A percentile compares a stretch with the other conserved stretches of the same genome.
Evolutionary conservation across 2,888 invertebrate genomes (phyloP).

Genomic region (Phortica okadai): DNA sequence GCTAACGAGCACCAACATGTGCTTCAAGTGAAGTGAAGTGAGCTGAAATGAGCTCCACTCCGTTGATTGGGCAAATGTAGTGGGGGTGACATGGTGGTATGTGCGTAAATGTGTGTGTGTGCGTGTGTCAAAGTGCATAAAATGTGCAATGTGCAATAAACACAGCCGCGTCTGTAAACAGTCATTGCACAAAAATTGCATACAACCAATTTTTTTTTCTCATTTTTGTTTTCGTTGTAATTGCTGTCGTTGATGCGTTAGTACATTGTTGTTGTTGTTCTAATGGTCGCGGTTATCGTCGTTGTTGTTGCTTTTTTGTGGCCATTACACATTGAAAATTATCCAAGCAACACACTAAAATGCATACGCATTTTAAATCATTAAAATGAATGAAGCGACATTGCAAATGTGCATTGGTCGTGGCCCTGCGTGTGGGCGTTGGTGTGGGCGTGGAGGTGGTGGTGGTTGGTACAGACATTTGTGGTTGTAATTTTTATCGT

Average conservation of each 20-base stretch:
- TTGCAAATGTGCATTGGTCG: not conserved
- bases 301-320: slow-evolving; percentile 39
- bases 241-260: slow-evolving; percentile 21
- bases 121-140: slow-evolving; percentile 31
- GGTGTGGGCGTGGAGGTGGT: not conserved
- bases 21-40: not conserved
- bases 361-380: slow-evolving; percentile 66
- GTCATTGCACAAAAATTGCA: slow-evolving; percentile 53
- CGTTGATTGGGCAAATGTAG: not conserved
- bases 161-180: slow-evolving; percentile 32
- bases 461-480: not conserved
- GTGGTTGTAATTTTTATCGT: not conserved
- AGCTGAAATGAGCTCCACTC: not conserved
- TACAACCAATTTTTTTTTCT: not conserved
- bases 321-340: slow-evolving; percentile 16
- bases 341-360: slow-evolving; percentile 48
- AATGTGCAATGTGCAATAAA: slow-evolving; percentile 56
- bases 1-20: slow-evolving; percentile 4
- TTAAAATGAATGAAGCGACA: slow-evolving; percentile 38
- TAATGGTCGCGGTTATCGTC: slow-evolving; percentile 32
- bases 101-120: slow-evolving; percentile 14
- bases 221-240: not conserved
- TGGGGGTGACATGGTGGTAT: not conserved
- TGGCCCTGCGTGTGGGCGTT: not conserved
- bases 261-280: slow-evolving; percentile 31